Percentiles rank a stretch among this genome's conserved stretches.
Conservation (phyloP, 2,888 invertebrate species). For the Drosophila hamatofila region DNA sequence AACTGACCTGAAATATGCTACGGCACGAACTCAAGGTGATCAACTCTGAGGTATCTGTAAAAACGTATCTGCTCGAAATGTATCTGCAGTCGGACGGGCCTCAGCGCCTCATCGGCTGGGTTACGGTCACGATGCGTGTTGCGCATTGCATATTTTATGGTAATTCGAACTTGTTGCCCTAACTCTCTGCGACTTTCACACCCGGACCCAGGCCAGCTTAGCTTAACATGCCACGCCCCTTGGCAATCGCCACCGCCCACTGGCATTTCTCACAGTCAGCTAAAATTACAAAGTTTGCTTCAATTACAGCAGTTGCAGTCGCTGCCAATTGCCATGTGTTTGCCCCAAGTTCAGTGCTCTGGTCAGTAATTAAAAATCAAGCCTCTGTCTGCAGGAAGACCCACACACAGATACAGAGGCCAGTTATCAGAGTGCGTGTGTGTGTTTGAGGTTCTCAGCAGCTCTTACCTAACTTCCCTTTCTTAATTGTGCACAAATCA, state of each 20-base stretch:
- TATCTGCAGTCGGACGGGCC: slow-evolving; percentile 49
- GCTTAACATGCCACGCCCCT: slow-evolving; percentile 8
- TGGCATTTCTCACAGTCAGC: slow-evolving; percentile 68
- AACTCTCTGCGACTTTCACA: slow-evolving; percentile 55
- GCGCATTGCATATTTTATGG: slow-evolving; percentile 73
- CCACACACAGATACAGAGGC: slow-evolving; percentile 8
- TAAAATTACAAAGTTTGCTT: slow-evolving; percentile 61
- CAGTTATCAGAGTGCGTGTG: slow-evolving; percentile 9
- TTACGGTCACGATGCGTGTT: slow-evolving; percentile 65
- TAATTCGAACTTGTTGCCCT: slow-evolving; percentile 66
- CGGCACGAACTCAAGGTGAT: slow-evolving; percentile 59
- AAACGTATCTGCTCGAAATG: slow-evolving; percentile 47
- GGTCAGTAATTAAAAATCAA: slow-evolving; percentile 65
- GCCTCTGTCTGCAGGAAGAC: slow-evolving; percentile 32
- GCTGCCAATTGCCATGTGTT: slow-evolving; percentile 32
- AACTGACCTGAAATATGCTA: slow-evolving; percentile 41
- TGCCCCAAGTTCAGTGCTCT: slow-evolving; percentile 68
- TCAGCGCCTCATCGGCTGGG: slow-evolving; percentile 43
- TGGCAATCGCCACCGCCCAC: slow-evolving; percentile 16
- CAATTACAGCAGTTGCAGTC: slow-evolving; percentile 47
- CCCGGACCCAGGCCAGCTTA: slow-evolving; percentile 1
- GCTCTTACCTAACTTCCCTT: slow-evolving; percentile 53
- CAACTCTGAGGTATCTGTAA: slow-evolving; percentile 36
- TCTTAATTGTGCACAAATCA: slow-evolving; percentile 53
- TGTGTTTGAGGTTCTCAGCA: slow-evolving; percentile 48